Evolutionary conservation across 64 coral and sea anemone species (phyloP).

Genomic region (Platygyra sinensis): DNA sequence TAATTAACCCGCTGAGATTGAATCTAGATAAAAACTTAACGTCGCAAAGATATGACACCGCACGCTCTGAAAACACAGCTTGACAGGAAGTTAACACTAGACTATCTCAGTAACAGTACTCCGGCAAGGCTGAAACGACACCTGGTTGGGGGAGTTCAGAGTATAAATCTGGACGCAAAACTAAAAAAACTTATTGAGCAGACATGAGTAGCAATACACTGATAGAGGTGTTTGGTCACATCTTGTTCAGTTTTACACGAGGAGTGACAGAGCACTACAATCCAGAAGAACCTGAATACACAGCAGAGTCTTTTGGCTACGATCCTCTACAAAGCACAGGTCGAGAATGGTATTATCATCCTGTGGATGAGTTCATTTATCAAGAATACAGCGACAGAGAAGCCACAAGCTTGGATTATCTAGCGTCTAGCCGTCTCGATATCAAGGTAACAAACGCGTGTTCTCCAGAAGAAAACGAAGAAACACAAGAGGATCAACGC

Average conservation of each 20-base stretch:
- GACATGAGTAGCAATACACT: neutral
- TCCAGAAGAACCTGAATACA: neutral
- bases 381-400: neutral
- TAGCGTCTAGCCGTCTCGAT: neutral
- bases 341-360: constrained; percentile 11
- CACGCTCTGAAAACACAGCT: too few relatives aligned
- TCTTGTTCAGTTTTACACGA: constrained; percentile 6
- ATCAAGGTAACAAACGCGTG: neutral
- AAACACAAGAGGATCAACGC: neutral
- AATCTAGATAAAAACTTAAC: too few relatives aligned
- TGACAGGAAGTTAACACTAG: too few relatives aligned
- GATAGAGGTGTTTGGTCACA: neutral
- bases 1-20: too few relatives aligned
- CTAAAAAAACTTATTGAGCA: too few relatives aligned
- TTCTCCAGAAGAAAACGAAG: neutral
- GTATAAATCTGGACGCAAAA: too few relatives aligned
- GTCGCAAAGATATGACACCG: too few relatives aligned
- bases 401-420: neutral
- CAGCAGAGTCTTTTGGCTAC: neutral
- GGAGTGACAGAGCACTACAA: neutral
- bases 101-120: too few relatives aligned
- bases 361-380: neutral
- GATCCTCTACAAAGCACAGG: neutral
- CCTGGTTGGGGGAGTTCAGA: too few relatives aligned
- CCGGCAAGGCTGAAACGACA: too few relatives aligned